A percentile compares a stretch with the other conserved stretches of the same genome.
Evolutionary conservation across 2,113 vertebrate species (phyloP).

Genomic region (Rhea americana): DNA sequence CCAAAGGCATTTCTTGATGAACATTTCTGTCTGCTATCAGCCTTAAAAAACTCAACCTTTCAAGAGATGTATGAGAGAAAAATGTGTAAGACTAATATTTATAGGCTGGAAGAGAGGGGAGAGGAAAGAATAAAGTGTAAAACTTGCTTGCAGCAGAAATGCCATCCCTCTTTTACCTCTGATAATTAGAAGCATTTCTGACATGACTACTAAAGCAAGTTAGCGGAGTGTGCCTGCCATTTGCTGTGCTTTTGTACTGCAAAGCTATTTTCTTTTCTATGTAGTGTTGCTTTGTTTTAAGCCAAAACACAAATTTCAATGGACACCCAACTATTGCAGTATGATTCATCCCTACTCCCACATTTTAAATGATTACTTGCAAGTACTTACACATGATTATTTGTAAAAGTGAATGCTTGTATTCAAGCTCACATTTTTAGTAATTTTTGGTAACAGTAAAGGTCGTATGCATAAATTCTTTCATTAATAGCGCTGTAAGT

Average conservation of each 20-base stretch:
- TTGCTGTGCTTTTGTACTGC: slow-evolving; percentile 15
- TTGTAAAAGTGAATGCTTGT: neutral
- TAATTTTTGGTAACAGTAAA: neutral
- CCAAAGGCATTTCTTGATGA: slow-evolving; percentile 59
- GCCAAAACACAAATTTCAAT: neutral
- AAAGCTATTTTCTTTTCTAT: neutral
- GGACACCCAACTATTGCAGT: neutral
- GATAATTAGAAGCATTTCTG: slow-evolving; percentile 61
- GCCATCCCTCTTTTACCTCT: slow-evolving; percentile 39
- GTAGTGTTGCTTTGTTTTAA: neutral
- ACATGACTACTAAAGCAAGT: slow-evolving; percentile 18
- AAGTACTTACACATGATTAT: neutral
- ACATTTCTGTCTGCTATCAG: slow-evolving; percentile 52
- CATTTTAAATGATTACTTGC: neutral
- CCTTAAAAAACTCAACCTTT: slow-evolving; percentile 59
- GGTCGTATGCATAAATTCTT: neutral
- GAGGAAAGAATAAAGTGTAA: slow-evolving; percentile 46
- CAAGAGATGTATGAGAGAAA: slow-evolving; percentile 20
- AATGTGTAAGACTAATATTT: slow-evolving; percentile 56
- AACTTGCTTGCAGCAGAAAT: slow-evolving; percentile 61
- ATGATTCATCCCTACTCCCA: neutral
- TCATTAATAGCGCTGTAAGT: neutral
- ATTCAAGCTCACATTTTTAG: neutral
- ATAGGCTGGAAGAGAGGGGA: slow-evolving; percentile 16
- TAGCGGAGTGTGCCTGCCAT: neutral